These are phyloP conservation scores for Dasyurus viverrinus DNA, from an alignment of 2,113 vertebrate genomes.

Conservation along the genomic window DNA sequence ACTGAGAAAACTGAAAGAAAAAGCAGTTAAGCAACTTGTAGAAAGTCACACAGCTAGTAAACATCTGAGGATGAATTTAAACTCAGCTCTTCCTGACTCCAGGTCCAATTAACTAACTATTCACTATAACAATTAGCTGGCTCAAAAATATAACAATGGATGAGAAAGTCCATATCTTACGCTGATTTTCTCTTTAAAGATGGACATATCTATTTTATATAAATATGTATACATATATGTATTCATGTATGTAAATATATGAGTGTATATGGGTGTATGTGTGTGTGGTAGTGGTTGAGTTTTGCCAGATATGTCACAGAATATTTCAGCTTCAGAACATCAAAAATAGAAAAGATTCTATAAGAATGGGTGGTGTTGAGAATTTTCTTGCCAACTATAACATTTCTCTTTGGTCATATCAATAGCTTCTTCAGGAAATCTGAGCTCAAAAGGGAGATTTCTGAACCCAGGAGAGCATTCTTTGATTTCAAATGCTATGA, in stretches of 20 bases:
- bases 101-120: not conserved
- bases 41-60: not conserved
- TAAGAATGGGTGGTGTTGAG: conserved; percentile 44
- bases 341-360: conserved; percentile 64
- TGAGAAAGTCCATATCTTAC: not conserved
- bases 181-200: conserved; percentile 62
- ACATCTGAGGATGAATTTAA: not conserved
- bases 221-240: not conserved
- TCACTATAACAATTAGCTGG: not conserved
- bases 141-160: not conserved
- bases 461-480: conserved; percentile 37
- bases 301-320: conserved; percentile 63
- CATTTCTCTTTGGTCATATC: conserved; percentile 40
- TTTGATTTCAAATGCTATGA: conserved; percentile 64
- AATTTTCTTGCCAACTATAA: conserved; percentile 49
- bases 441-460: conserved; percentile 53
- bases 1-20: not conserved
- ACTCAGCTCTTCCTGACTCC: not conserved
- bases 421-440: conserved; percentile 54
- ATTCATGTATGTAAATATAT: not conserved
- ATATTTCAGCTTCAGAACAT: conserved; percentile 62
- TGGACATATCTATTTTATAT: conserved; percentile 56
- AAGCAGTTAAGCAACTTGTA: not conserved
- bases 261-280: not conserved
- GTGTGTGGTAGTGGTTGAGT: conserved; percentile 1